These are phyloP conservation scores for Petrocephalus schoutedeni DNA, from an alignment of 2,797 vertebrate genomes.

Conservation along the genomic window DNA sequence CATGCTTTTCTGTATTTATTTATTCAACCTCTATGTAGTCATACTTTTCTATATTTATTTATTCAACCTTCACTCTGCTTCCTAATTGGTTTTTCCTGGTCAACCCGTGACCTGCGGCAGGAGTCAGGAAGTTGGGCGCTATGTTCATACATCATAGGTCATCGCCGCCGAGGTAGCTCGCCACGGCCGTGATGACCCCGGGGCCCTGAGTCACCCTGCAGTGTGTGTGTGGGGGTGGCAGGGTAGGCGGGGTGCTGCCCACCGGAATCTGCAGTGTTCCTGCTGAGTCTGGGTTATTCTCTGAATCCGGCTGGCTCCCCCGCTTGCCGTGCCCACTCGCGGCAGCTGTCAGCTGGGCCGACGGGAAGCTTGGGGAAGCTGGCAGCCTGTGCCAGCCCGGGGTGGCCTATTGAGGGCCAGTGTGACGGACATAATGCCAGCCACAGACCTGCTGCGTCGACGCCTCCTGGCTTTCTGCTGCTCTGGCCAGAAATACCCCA, in stretches of 20 bases:
- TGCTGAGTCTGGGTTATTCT: conserved; percentile 61
- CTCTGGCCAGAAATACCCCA: conserved; percentile 70
- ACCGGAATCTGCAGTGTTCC: conserved; percentile 30
- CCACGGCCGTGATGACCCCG: not conserved
- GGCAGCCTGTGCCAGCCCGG: conserved; percentile 55
- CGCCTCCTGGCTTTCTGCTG: conserved; percentile 70
- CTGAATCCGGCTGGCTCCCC: conserved; percentile 57
- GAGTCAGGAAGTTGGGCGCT: not conserved
- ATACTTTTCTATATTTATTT: not conserved
- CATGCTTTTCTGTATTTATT: not conserved
- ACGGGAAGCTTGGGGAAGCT: conserved; percentile 49
- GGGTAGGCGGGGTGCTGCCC: conserved; percentile 38
- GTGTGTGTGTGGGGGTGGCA: not conserved
- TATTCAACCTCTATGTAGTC: not conserved
- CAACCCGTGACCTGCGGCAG: not conserved
- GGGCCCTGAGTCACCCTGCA: not conserved
- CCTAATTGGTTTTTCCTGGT: not conserved
- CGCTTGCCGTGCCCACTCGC: conserved; percentile 50
- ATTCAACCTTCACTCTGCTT: not conserved
- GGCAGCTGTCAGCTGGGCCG: conserved; percentile 45
- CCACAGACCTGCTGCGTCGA: conserved; percentile 73
- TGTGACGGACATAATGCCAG: conserved; percentile 55
- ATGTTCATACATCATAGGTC: not conserved
- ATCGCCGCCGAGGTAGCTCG: not conserved
- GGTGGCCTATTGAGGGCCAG: conserved; percentile 70